Conservation (phyloP, 2,113 vertebrate species). For the cattle (Bos taurus) region ARS-UCD2.0 NC_037342.1:62025501-62026000, state of each 20-base stretch:
- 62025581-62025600: accelerated
- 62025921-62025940: not conserved
- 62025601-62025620: not conserved
- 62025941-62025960: not conserved
- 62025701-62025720: not conserved
- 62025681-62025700: not conserved
- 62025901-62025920: not conserved
- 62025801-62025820: not conserved
- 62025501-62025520: not conserved
- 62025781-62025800: not conserved
- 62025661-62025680: not conserved
- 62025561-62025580: not conserved
- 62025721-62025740: not conserved
- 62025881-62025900: not conserved
- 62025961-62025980: not conserved
- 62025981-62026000: not conserved
- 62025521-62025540: not conserved
- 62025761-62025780: not conserved
- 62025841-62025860: not conserved
- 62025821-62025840: not conserved
- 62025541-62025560: not conserved
- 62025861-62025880: not conserved
- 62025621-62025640: not conserved
- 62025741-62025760: not conserved
- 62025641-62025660: not conserved